A percentile compares a stretch with the other conserved stretches of the same genome.
Conservation (phyloP, 2,113 vertebrate genomes). For the Colaptes auratus region DNA sequence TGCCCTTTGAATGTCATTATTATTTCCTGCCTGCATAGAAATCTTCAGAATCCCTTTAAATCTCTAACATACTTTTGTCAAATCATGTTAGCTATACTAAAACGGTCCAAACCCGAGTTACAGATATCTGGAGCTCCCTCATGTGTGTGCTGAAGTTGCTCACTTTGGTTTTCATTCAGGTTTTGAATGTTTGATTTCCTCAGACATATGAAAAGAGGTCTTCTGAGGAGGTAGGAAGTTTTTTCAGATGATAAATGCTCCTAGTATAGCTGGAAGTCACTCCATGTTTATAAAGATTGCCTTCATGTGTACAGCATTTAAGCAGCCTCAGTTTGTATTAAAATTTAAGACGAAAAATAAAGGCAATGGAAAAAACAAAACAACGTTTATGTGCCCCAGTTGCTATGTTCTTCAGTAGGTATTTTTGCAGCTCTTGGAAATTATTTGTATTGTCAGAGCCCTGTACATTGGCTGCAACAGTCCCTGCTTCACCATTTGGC, state of each 20-base stretch:
- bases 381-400: background rate
- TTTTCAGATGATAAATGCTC: background rate
- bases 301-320: background rate
- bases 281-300: background rate
- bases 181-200: background rate
- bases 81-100: background rate
- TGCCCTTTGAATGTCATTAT: background rate
- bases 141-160: background rate
- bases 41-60: background rate
- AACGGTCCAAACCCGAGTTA: background rate
- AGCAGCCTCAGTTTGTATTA: background rate
- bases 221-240: background rate
- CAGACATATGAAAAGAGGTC: background rate
- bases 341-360: constrained; percentile 31
- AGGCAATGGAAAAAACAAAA: background rate
- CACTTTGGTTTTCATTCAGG: background rate
- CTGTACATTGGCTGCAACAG: background rate
- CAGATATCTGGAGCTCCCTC: background rate
- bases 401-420: background rate
- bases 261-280: background rate
- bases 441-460: background rate
- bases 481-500: background rate
- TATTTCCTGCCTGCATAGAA: constrained; percentile 16
- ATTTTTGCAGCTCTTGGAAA: background rate
- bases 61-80: background rate